phyloP scores from a whole-genome alignment of 2,888 invertebrate species.

The Lepidocyrtoides sp. region DNA sequence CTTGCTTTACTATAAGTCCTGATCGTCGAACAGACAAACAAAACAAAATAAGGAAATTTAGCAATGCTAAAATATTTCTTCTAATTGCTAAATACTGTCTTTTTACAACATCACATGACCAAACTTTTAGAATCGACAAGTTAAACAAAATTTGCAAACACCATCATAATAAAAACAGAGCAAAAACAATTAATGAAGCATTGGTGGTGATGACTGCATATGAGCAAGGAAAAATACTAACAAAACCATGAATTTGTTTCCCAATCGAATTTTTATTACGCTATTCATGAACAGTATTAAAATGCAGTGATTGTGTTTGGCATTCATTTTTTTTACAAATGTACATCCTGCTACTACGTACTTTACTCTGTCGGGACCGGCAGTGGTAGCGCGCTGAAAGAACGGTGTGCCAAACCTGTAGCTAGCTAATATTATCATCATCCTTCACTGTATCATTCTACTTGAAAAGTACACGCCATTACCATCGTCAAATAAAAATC shows the following conservation, averaged over 20 bases:
- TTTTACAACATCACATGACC: conserved; percentile 29
- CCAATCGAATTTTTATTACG: conserved; percentile 42
- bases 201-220: not conserved
- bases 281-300: conserved; percentile 26
- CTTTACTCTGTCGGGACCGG: not conserved
- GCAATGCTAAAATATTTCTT: too few species aligned
- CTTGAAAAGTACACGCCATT: conserved; percentile 7
- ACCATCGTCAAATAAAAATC: conserved; percentile 30
- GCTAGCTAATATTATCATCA: not conserved
- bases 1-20: too few species aligned
- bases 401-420: conserved; percentile 12
- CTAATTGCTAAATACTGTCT: not conserved
- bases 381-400: not conserved
- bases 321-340: conserved; percentile 30
- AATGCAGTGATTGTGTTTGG: conserved; percentile 29
- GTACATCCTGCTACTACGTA: not conserved
- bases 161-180: not conserved
- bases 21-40: too few species aligned
- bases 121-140: conserved; percentile 8
- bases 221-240: conserved; percentile 45
- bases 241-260: conserved; percentile 43
- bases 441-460: not conserved
- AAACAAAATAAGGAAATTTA: too few species aligned
- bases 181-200: not conserved
- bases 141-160: not conserved